A percentile compares a stretch with the other conserved stretches of the same genome.
These are phyloP conservation scores for Sphaerophoria rueppellii DNA, from an alignment of 2,888 invertebrate genomes.

Conservation along the genomic window DNA sequence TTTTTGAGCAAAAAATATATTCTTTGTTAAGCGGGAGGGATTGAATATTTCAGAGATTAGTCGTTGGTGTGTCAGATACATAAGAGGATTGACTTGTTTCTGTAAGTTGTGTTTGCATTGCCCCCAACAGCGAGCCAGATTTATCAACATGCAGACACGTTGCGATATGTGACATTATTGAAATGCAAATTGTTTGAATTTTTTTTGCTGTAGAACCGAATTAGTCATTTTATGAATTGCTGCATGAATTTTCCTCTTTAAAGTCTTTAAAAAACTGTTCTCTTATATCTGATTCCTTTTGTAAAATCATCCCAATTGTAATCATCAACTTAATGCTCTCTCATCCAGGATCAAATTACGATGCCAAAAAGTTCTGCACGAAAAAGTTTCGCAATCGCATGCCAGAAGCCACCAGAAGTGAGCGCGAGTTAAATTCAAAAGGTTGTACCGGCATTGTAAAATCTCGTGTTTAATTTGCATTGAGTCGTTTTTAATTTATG, in stretches of 20 bases:
- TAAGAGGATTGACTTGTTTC: conserved; percentile 19
- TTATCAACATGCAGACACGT: conserved; percentile 44
- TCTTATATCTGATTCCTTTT: neutral
- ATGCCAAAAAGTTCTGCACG: conserved; percentile 28
- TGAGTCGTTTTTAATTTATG: conserved; percentile 63
- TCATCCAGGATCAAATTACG: conserved; percentile 7
- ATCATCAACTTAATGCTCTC: conserved; percentile 13
- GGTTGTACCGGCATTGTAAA: conserved; percentile 42
- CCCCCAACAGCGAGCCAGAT: conserved; percentile 61
- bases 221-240: conserved; percentile 59
- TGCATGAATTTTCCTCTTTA: too few species aligned
- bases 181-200: conserved; percentile 33
- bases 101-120: neutral
- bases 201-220: conserved; percentile 39
- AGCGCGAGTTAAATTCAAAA: conserved; percentile 21
- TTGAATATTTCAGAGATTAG: conserved; percentile 58
- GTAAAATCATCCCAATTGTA: conserved; percentile 13
- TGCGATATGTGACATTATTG: conserved; percentile 29
- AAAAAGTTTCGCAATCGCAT: conserved; percentile 16
- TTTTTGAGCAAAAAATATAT: conserved; percentile 12
- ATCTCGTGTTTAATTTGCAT: conserved; percentile 59
- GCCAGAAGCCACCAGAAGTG: neutral
- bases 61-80: conserved; percentile 31
- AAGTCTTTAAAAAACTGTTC: too few species aligned
- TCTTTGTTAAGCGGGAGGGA: conserved; percentile 35